Evolutionary conservation across 2,113 vertebrate species (phyloP).

Genomic region (Synchiropus splendidus): DNA sequence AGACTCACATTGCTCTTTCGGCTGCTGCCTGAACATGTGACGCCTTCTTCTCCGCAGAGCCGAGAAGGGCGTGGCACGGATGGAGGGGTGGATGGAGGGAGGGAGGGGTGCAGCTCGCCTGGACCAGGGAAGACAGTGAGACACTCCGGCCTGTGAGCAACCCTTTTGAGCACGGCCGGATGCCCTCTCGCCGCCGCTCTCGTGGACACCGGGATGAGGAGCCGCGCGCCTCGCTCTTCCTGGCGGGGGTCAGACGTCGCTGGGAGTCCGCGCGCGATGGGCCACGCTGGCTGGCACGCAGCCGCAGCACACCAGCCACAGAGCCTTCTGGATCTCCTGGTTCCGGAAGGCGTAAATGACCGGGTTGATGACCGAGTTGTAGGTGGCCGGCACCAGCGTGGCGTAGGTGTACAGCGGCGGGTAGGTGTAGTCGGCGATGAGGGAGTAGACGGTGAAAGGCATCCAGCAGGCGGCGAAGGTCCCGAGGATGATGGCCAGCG

Average conservation of each 20-base stretch:
- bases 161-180: too few species aligned
- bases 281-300: constrained; percentile 82
- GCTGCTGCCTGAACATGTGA: too few species aligned
- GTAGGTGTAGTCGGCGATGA: constrained; percentile 95
- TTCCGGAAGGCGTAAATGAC: constrained; percentile 98
- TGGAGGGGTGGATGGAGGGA: constrained; percentile 10
- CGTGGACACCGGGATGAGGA: constrained; percentile 18
- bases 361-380: constrained; percentile 98
- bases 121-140: constrained; percentile 38
- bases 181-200: constrained; percentile 24
- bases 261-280: constrained; percentile 87
- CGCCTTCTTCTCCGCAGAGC: too few species aligned
- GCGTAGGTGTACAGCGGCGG: constrained; percentile 96
- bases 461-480: constrained; percentile 99
- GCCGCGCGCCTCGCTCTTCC: constrained; percentile 24
- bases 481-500: constrained; percentile 95
- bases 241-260: constrained; percentile 78
- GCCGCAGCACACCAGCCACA: constrained; percentile 93
- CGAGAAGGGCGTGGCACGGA: constrained; percentile 46
- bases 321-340: constrained; percentile 97
- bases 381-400: constrained; percentile 94
- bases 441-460: constrained; percentile 95
- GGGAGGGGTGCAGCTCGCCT: constrained; percentile 23
- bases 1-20: too few species aligned
- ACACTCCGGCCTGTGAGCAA: constrained; percentile 3